Percentiles rank a stretch among this genome's conserved stretches.
Evolutionary conservation across 2,797 vertebrate species (phyloP).

Genomic region (Gadopsis bispinosus): DNA sequence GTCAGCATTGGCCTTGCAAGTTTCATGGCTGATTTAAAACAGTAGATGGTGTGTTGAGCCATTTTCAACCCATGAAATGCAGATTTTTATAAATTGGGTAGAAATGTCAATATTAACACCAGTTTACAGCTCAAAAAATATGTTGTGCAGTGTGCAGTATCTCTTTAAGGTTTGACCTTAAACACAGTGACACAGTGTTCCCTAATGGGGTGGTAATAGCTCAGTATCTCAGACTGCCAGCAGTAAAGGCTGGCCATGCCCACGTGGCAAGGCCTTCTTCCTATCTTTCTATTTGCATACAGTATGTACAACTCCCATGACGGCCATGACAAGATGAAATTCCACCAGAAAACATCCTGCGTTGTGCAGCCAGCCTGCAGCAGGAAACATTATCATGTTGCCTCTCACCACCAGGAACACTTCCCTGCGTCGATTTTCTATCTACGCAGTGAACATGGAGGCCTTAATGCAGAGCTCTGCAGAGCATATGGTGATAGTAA

Average conservation of each 20-base stretch:
- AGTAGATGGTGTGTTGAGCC: too few species aligned
- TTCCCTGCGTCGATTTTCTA: slow-evolving; percentile 36
- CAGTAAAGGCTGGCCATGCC: not conserved
- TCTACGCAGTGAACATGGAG: slow-evolving; percentile 15
- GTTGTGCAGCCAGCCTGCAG: slow-evolving; percentile 32
- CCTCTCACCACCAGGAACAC: slow-evolving; percentile 41
- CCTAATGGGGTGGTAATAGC: slow-evolving; percentile 35
- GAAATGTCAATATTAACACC: too few species aligned
- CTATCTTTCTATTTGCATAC: not conserved
- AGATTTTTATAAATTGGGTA: too few species aligned
- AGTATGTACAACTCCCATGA: slow-evolving; percentile 40
- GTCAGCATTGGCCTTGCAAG: too few species aligned
- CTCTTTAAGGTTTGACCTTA: slow-evolving; percentile 44
- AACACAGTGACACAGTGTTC: slow-evolving; percentile 44
- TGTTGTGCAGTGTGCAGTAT: too few species aligned
- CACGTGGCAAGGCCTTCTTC: rapidly evolving
- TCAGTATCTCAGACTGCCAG: slow-evolving; percentile 32
- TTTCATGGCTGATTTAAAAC: too few species aligned
- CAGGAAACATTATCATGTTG: slow-evolving; percentile 51
- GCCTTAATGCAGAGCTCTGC: slow-evolving; percentile 43
- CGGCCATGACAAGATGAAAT: slow-evolving; percentile 49
- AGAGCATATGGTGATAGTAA: slow-evolving; percentile 48
- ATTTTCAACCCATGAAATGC: too few species aligned
- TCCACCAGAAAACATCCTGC: slow-evolving; percentile 51
- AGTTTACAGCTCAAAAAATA: too few species aligned